These are phyloP conservation scores for Plebejus anna DNA, from an alignment of 2,888 invertebrate genomes.

Conservation along the genomic window DNA sequence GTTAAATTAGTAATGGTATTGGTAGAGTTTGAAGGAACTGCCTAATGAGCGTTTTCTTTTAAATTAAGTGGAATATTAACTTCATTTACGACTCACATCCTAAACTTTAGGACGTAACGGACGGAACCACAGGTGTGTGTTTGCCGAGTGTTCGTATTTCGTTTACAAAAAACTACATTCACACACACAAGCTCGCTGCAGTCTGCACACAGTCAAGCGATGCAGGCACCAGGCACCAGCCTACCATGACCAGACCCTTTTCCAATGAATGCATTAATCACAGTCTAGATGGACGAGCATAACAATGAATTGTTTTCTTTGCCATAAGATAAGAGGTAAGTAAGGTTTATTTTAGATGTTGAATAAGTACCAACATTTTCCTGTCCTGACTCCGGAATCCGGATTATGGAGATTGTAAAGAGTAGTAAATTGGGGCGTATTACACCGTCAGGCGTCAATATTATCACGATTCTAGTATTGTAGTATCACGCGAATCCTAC, in stretches of 20 bases:
- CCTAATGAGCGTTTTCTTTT: not conserved
- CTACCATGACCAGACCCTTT: constrained; percentile 43
- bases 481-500: too few relatives aligned
- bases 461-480: too few relatives aligned
- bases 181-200: constrained; percentile 37
- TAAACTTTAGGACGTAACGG: constrained; percentile 40
- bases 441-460: too few relatives aligned
- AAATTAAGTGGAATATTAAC: not conserved
- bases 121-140: constrained; percentile 44
- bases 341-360: not conserved
- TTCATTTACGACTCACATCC: not conserved
- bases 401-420: not conserved
- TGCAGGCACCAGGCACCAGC: constrained; percentile 41
- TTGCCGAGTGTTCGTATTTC: constrained; percentile 37
- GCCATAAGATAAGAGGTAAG: too few relatives aligned
- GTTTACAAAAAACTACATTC: constrained; percentile 41
- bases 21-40: not conserved
- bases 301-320: constrained; percentile 14
- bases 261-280: constrained; percentile 45
- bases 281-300: constrained; percentile 37
- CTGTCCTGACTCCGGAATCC: too few relatives aligned
- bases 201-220: constrained; percentile 43
- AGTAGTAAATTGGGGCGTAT: not conserved
- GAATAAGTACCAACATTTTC: not conserved
- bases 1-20: not conserved